A percentile compares a stretch with the other conserved stretches of the same genome.
These are phyloP conservation scores for Drosophila auraria DNA, from an alignment of 1,140 invertebrate genomes.

Conservation along the genomic window DNA sequence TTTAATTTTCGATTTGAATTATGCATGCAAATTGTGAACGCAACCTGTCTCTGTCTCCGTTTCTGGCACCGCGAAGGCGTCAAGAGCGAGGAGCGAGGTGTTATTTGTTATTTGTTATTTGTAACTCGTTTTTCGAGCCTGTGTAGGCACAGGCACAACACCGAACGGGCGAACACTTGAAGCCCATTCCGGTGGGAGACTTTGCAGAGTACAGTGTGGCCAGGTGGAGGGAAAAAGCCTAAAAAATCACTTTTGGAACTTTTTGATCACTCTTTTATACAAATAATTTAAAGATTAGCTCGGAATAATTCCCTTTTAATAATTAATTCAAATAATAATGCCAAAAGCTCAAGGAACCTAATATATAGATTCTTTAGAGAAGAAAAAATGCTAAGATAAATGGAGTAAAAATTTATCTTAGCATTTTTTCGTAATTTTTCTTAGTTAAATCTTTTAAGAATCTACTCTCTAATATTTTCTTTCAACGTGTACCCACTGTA, in stretches of 20 bases:
- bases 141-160: constrained; percentile 24
- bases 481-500: constrained; percentile 27
- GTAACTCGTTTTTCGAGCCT: constrained; percentile 42
- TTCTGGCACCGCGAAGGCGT: constrained; percentile 14
- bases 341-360: no score
- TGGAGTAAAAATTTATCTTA: no score
- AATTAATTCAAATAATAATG: no score
- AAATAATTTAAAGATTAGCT: no score
- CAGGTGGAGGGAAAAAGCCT: no score
- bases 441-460: background rate
- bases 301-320: no score
- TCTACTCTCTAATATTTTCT: background rate
- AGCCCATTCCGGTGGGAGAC: constrained; percentile 9
- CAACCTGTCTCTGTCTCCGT: constrained; percentile 8
- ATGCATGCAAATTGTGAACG: constrained; percentile 68
- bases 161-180: constrained; percentile 7
- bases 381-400: no score
- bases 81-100: constrained; percentile 9
- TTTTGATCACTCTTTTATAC: no score
- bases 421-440: background rate
- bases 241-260: no score
- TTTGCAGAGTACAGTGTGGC: constrained; percentile 3
- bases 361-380: no score
- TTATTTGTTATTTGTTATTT: constrained; percentile 14
- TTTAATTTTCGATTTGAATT: constrained; percentile 76